Evolutionary conservation across 2,888 invertebrate genomes (phyloP).

Genomic region (Eupithecia abbreviata): DNA sequence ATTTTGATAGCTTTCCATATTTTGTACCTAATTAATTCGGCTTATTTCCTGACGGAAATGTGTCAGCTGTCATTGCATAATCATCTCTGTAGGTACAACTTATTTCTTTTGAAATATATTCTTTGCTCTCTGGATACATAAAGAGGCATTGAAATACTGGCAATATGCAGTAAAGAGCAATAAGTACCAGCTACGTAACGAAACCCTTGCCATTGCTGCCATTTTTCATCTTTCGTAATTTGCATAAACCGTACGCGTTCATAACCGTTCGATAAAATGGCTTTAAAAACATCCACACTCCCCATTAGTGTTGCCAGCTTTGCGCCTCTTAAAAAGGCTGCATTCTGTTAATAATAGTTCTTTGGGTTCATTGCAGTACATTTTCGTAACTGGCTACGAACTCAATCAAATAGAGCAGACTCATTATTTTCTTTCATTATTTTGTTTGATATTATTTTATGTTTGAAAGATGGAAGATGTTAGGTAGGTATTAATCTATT

Average conservation of each 20-base stretch:
- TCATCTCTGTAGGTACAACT: neutral
- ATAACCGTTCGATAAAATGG: constrained; percentile 27
- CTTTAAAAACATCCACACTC: constrained; percentile 28
- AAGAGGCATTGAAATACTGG: neutral
- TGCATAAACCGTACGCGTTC: constrained; percentile 23
- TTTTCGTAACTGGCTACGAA: neutral
- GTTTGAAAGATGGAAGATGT: neutral
- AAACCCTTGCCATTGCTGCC: constrained; percentile 9
- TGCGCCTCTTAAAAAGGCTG: neutral
- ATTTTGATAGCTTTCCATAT: no score
- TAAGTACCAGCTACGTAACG: constrained; percentile 11
- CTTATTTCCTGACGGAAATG: neutral
- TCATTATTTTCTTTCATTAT: neutral
- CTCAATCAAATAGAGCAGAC: neutral
- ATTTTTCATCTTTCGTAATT: constrained; percentile 29
- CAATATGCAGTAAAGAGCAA: constrained; percentile 10
- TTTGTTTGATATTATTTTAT: neutral
- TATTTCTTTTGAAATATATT: neutral
- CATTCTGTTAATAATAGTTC: neutral
- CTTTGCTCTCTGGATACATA: neutral
- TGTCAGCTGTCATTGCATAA: neutral
- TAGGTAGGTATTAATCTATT: no score
- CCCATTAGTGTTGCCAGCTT: neutral
- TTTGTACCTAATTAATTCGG: neutral
- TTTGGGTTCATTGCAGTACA: neutral